These are phyloP conservation scores for Mustela lutreola DNA, from an alignment of 2,113 vertebrate genomes.

Conservation along the genomic window DNA sequence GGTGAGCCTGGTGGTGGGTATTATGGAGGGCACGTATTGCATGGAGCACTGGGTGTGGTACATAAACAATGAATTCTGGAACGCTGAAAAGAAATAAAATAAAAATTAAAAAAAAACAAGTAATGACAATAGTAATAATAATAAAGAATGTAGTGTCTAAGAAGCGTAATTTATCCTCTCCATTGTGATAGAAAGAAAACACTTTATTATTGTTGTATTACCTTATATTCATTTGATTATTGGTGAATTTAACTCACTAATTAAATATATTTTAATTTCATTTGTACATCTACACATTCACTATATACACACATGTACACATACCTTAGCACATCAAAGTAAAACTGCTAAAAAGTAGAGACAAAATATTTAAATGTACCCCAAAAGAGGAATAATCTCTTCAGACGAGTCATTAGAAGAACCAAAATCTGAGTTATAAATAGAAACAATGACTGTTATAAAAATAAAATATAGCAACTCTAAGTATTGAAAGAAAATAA, in stretches of 20 bases:
- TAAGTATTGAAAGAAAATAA: conserved; percentile 3
- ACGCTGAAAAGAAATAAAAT: too few species aligned
- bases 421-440: conserved; percentile 12
- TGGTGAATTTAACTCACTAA: neutral
- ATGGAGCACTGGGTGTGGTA: too few species aligned
- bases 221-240: neutral
- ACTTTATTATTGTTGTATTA: neutral
- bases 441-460: neutral
- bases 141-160: neutral
- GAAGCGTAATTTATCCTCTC: neutral
- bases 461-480: conserved; percentile 2
- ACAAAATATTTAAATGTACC: conserved; percentile 15
- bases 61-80: too few species aligned
- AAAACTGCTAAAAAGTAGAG: neutral
- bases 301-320: neutral
- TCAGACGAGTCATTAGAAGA: neutral
- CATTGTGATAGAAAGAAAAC: neutral
- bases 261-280: neutral
- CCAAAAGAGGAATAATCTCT: neutral
- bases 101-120: too few species aligned
- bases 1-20: too few species aligned
- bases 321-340: neutral
- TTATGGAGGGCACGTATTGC: too few species aligned
- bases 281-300: neutral
- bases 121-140: too few species aligned